Evolutionary conservation across 2,888 invertebrate genomes (phyloP), one percentile per base, ranked within the genome.

Genomic region (Trachelus stipa): DNA sequence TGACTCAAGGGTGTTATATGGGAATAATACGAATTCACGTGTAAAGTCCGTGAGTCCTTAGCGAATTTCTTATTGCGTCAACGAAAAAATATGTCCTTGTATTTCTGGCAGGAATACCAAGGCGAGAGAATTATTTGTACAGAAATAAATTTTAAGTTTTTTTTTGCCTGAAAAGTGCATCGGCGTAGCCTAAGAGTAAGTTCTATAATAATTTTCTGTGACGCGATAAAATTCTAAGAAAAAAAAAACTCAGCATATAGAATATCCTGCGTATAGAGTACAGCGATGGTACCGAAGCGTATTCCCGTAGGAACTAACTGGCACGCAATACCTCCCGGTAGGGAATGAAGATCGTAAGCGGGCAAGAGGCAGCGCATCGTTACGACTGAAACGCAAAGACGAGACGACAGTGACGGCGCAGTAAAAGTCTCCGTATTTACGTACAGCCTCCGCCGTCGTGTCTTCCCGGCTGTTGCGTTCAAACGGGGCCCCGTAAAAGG

Each of bases 1-100:
- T 81, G 78, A 84, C 83, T 84, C 79, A 76, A 77, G 79, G 74
- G 68, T 69, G 77, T 80, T 80, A 81, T 81, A 77, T 69, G 73
- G 76, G 73, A 81, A 81, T 83, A 82, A 81, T 82, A 79, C 81
- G 69, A 77, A 80, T 78, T 31, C 73, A 35, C 35, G n/a, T 68
- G 73, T 37, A 71, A 71, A 12, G 3, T 12, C 30, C 56, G 23
- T 56, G 23, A 56, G 2, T 23, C 23, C 23, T 56, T 23, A 23
- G 23, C 9, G 56, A 56, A 9, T 56, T 23, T 23, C 23, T 56
- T 56, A 23, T 2, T 23, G 9, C 23, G 15, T 23, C 9, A 3
- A 23, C 9, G 4, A 56, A 1, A 6, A 15, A 0, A 56, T 1
- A 23, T 6, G 15, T 15, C 40, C 6, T 40, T 15, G 0, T 56